Base-by-base conservation (phyloP, 2,797 vertebrate genomes). In the Simalia tracyae region DNA sequence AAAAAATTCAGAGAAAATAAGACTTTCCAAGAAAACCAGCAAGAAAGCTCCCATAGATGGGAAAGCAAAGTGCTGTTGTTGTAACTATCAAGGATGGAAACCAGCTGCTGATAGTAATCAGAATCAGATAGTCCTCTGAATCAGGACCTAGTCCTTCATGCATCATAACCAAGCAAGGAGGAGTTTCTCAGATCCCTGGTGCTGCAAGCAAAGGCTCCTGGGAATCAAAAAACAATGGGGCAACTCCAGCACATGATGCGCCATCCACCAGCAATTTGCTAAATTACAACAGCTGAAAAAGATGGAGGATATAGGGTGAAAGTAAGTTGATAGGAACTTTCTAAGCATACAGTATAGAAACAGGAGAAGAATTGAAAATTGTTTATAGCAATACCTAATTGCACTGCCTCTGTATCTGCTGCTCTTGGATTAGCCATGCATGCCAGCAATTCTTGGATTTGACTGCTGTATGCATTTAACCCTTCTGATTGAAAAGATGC, bases 241-340 rank as follows among this genome's bases (percentile, higher is more conserved):
- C 98, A 93, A 98, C 98, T 0, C 98, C 98, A 0, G 98, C 96
- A 0, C 98, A 98, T 1, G 98, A 98, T 24, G 98, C 98, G 0
- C 98, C 98, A 0, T 98, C 98, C 26, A 98, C 97, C 0, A 98
- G 98, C 31, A 96, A 98, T 95, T 95, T 97, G 84, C 93, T 0
- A 98, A 98, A 95, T 96, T 98, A 63, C 95, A 97, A 89, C 98
- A 98, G 98, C 96, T 99, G 84, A 94, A 98, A 97, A 96, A 0
- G 94, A 96, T 0, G 98, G 97, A 59, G 97, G 97, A 94, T 98
- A 98, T 87, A 95, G 96, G 57, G 91, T 97, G 12, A 97, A 98
- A 98, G 98, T 98, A 95, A 92, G 93, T 96, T 61, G 8, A 76
- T 61, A 17, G 2, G 36, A 10, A 5, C 19, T 92, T 50, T 59